These are phyloP conservation scores for Mythimna ferrago DNA, from an alignment of 2,888 invertebrate species.

Conservation along the genomic window DNA sequence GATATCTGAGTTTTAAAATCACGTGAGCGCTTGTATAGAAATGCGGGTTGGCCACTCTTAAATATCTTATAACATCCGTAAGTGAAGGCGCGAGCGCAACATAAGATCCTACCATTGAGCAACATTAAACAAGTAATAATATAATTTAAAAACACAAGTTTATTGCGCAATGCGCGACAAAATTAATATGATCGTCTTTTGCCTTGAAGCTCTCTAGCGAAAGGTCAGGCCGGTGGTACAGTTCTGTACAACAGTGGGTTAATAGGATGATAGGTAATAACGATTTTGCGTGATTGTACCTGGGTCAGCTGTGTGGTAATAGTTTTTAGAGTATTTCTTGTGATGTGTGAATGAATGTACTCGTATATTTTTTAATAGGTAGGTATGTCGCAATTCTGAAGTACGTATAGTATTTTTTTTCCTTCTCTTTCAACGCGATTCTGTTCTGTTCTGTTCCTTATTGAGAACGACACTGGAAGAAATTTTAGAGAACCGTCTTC, in stretches of 20 bases:
- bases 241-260: slow-evolving; percentile 52
- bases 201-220: slow-evolving; percentile 50
- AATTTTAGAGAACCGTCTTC: too few relatives aligned
- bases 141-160: slow-evolving; percentile 59
- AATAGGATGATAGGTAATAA: slow-evolving; percentile 53
- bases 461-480: too few relatives aligned
- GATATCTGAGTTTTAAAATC: too few relatives aligned
- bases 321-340: slow-evolving; percentile 3
- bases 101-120: slow-evolving; percentile 44
- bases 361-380: neutral
- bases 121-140: slow-evolving; percentile 47
- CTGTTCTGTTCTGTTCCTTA: too few relatives aligned
- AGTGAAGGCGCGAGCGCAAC: slow-evolving; percentile 14
- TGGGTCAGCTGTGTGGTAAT: slow-evolving; percentile 51
- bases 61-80: slow-evolving; percentile 20
- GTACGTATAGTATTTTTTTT: neutral
- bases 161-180: slow-evolving; percentile 64
- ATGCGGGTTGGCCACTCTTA: too few relatives aligned
- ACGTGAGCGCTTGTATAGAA: too few relatives aligned
- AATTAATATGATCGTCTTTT: slow-evolving; percentile 56
- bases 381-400: neutral
- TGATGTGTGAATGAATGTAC: slow-evolving; percentile 20
- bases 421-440: too few relatives aligned
- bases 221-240: slow-evolving; percentile 60
- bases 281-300: slow-evolving; percentile 59